phyloP scores from a whole-genome alignment of 2,888 invertebrate species.

The Linnaemya tessellans region DNA sequence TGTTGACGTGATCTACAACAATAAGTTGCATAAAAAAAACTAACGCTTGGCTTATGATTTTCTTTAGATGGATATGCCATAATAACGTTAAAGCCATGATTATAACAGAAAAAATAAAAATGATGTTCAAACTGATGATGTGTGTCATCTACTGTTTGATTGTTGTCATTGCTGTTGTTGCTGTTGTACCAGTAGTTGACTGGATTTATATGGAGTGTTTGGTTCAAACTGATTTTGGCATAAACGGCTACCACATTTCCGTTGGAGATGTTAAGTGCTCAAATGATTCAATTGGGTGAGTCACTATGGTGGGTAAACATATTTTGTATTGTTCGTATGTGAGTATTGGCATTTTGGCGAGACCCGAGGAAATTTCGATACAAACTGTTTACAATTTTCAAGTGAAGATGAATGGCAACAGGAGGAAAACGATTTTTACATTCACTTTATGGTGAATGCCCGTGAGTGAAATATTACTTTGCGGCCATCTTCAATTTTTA shows the following conservation, averaged over 20 bases:
- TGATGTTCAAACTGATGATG: slow-evolving; percentile 43
- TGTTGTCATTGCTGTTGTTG: slow-evolving; percentile 23
- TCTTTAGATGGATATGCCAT: slow-evolving; percentile 61
- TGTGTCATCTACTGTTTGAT: slow-evolving; percentile 44
- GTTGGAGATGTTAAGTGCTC: background rate
- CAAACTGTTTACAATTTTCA: too few species aligned
- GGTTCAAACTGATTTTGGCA: slow-evolving; percentile 69
- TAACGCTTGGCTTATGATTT: slow-evolving; percentile 62
- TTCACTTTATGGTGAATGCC: background rate
- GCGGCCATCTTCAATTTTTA: slow-evolving; percentile 32
- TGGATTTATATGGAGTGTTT: slow-evolving; percentile 67
- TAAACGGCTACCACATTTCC: slow-evolving; percentile 60
- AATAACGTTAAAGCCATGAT: slow-evolving; percentile 44
- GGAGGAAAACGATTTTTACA: too few species aligned
- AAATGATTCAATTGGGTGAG: background rate
- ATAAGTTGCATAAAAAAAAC: slow-evolving; percentile 12
- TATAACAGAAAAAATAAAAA: slow-evolving; percentile 26
- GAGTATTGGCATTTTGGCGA: too few species aligned
- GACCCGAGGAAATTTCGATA: too few species aligned
- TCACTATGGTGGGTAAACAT: background rate
- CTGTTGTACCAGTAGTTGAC: slow-evolving; percentile 33
- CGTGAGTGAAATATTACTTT: background rate
- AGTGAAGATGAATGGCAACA: too few species aligned
- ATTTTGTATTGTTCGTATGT: too few species aligned
- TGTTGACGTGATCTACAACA: slow-evolving; percentile 45